phyloP scores from a whole-genome alignment of 2,888 invertebrate species.

The Bimastos eiseni region DNA sequence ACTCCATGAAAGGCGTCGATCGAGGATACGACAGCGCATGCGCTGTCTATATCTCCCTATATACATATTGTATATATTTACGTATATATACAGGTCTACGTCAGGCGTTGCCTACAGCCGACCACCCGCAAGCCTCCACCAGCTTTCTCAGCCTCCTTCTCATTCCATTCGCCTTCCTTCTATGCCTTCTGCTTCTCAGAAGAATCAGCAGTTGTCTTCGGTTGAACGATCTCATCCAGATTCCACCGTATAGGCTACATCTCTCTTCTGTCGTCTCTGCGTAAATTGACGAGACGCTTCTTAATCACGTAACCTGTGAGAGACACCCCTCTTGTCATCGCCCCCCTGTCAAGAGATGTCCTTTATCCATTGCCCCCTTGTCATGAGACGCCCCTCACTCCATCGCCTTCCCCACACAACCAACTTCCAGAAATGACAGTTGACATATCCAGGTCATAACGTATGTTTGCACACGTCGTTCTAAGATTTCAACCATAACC shows the following conservation, averaged over 20 bases:
- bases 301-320: background rate
- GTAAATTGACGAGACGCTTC: slow-evolving; percentile 5
- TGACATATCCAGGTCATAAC: background rate
- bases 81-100: background rate
- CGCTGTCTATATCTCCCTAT: background rate
- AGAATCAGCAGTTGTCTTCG: background rate
- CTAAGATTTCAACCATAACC: too few species aligned
- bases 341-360: too few species aligned
- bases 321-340: too few species aligned
- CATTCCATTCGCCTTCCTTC: background rate
- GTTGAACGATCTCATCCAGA: background rate
- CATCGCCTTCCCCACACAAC: background rate
- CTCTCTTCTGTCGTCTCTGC: background rate
- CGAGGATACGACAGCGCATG: background rate
- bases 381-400: too few species aligned
- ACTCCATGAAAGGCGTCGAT: background rate
- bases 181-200: background rate
- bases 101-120: background rate
- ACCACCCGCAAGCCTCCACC: background rate
- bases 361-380: too few species aligned
- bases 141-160: background rate
- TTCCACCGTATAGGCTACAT: background rate
- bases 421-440: background rate
- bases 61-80: too few species aligned
- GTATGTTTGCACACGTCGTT: background rate